Base-by-base conservation (phyloP, 1,140 invertebrate species). In the Heliothis virescens region DNA sequence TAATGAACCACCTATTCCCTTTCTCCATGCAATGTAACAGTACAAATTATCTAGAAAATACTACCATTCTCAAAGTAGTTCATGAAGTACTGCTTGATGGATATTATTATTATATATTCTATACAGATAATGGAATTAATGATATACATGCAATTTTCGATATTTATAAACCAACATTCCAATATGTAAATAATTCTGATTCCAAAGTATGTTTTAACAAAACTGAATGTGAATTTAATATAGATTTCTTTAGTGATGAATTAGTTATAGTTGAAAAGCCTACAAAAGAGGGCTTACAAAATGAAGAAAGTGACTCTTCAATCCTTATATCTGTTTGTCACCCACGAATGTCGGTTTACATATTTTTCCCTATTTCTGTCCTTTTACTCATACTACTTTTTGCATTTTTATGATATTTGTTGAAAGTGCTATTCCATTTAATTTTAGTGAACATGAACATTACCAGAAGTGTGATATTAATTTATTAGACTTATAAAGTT, bases 41-140 rank as follows among this genome's bases (percentile, higher is more conserved):
- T 91, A 95, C 96, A 13, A 95, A 95, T 84, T 96, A 96, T 84
- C 94, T 98, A 84, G 95, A 97, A 71, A 96, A 95, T 29, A 95
- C 95, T 13, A 95, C 94, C 41, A 95, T 95, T 71, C 95, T 96
- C 65, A 96, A 96, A 88, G 96, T 97, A 11, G 95, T 95, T 67
- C 97, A 98, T 87, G 95, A 97, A 82, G 96, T 98, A 13, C 90
- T 94, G 34, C 94, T 96, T 55, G 96, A 97, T 91, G 97, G 97
- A 10, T 98, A 98, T 91, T 98, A 98, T 90, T 98, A 98, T 93
- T 98, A 98, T 88, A 97, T 98, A 81, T 98, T 98, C 94, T 98
- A 98, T 86, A 97, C 97, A 85, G 97, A 98, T 88, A 98, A 98
- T 94, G 97, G 98, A 11, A 95, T 94, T 5, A 98, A 98, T 92